Evolutionary conservation across 1,140 invertebrate genomes (phyloP).

Genomic region (Ostrea edulis): DNA sequence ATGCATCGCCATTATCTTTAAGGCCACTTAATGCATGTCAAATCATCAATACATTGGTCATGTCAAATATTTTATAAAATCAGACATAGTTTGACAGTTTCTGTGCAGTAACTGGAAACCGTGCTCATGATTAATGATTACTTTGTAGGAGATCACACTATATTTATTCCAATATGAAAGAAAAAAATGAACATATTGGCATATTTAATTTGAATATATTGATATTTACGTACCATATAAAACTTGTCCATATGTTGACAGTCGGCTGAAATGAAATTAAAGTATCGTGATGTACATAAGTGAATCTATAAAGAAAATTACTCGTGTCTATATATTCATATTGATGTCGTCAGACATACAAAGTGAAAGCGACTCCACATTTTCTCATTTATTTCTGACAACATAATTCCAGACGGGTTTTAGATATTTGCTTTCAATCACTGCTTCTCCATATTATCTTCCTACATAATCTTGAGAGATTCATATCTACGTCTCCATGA

Average conservation of each 20-base stretch:
- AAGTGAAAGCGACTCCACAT: not conserved
- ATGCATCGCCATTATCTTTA: not conserved
- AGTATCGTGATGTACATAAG: not conserved
- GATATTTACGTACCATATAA: conserved; percentile 26
- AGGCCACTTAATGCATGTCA: not conserved
- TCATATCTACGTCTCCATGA: no score
- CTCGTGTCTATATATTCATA: not conserved
- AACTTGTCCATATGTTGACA: conserved; percentile 32
- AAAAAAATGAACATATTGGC: not conserved
- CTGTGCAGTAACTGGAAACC: not conserved
- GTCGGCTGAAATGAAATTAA: conserved; percentile 5
- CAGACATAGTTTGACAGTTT: not conserved
- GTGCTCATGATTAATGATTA: not conserved
- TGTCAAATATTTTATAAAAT: not conserved
- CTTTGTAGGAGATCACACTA: not conserved
- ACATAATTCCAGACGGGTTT: not conserved
- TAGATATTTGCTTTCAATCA: no score
- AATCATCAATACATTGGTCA: not conserved
- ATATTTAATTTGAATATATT: conserved; percentile 24
- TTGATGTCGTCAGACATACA: not conserved
- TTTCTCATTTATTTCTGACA: not conserved
- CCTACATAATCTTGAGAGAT: no score
- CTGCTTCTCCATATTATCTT: no score
- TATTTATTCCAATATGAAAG: not conserved
- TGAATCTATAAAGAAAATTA: not conserved